Evolutionary conservation across 2,797 vertebrate species (phyloP).

Genomic region (Ceryle rudis): DNA sequence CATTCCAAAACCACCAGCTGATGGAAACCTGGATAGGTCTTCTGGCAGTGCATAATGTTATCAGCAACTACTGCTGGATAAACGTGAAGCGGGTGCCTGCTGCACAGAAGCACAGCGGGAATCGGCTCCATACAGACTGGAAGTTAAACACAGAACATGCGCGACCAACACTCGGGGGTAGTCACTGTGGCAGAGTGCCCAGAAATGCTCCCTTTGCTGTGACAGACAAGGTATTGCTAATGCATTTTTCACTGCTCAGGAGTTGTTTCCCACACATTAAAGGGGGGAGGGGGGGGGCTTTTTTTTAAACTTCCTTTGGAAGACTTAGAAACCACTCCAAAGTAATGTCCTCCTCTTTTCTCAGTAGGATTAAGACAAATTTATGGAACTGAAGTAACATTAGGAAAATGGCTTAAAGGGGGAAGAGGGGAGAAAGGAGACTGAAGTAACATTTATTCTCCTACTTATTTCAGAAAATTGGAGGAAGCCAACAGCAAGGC

Average conservation of each 20-base stretch:
- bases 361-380: not conserved
- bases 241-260: not conserved
- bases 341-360: not conserved
- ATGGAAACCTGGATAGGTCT: not conserved
- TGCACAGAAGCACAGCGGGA: rapidly evolving
- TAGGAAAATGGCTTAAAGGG: not conserved
- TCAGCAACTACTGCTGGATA: not conserved
- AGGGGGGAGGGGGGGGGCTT: not conserved
- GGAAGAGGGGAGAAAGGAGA: not conserved
- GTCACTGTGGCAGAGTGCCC: not conserved
- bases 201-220: not conserved
- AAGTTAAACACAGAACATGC: not conserved
- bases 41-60: not conserved
- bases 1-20: not conserved
- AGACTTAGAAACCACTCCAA: not conserved
- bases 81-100: rapidly evolving
- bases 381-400: not conserved
- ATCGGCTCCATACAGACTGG: rapidly evolving
- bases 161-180: rapidly evolving
- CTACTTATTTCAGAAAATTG: not conserved
- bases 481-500: not conserved
- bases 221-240: not conserved
- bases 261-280: not conserved
- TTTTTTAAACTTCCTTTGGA: not conserved
- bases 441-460: not conserved